A percentile compares a stretch with the other conserved stretches of the same genome.
phyloP scores from a whole-genome alignment of 2,888 invertebrate genomes.

The Synergus itoensis region DNA sequence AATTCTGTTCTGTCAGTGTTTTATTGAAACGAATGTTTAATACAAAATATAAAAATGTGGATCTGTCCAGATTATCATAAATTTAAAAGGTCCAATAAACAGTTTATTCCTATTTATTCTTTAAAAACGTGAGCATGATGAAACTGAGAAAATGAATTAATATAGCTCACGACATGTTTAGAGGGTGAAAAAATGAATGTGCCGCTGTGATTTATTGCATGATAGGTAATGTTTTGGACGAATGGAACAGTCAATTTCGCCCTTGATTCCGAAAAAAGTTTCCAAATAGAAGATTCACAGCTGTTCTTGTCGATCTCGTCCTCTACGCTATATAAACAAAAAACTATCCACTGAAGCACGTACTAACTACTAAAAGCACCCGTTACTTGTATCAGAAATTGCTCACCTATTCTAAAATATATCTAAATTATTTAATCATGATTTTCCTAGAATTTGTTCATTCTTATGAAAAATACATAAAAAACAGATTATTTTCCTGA shows the following conservation, averaged over 20 bases:
- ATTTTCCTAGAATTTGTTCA: not conserved
- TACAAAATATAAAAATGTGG: too few species aligned
- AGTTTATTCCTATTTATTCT: too few species aligned
- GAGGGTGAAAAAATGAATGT: not conserved
- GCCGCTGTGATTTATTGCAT: not conserved
- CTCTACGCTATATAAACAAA: not conserved
- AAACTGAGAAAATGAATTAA: not conserved
- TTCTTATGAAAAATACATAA: not conserved
- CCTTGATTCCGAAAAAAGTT: constrained; percentile 4
- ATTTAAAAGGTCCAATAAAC: too few species aligned
- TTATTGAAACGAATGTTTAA: too few species aligned
- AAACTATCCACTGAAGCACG: not conserved
- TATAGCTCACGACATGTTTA: not conserved
- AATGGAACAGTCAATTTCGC: not conserved
- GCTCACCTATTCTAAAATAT: not conserved
- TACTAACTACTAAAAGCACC: not conserved
- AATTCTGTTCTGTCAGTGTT: too few species aligned
- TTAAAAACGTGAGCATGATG: not conserved
- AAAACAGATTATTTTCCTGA: not conserved
- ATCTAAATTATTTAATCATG: not conserved
- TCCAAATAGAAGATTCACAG: not conserved
- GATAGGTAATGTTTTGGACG: constrained; percentile 13
- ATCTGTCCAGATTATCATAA: too few species aligned
- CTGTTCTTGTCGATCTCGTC: constrained; percentile 7
- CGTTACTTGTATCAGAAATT: not conserved